phyloP scores from a whole-genome alignment of 1,140 invertebrate genomes.

The Brachionus rubens region DNA sequence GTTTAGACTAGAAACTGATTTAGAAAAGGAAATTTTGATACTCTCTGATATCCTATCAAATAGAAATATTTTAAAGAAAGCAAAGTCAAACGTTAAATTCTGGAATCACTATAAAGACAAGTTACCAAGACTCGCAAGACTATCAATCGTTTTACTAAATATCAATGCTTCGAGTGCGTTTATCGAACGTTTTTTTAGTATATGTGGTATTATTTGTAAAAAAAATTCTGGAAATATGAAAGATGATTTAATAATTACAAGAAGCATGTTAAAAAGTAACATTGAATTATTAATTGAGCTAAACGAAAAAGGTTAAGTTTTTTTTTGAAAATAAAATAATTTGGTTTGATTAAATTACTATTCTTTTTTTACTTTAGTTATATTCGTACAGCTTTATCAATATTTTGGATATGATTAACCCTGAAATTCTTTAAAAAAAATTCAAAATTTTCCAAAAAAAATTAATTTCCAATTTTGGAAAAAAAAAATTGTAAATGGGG shows the following conservation, averaged over 20 bases:
- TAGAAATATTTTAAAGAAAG: neutral
- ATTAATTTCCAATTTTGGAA: too few relatives aligned
- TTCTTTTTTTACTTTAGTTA: too few relatives aligned
- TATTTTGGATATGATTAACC: too few relatives aligned
- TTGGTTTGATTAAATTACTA: too few relatives aligned
- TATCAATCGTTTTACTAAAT: neutral
- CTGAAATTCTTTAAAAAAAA: too few relatives aligned
- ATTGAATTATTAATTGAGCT: neutral
- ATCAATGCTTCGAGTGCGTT: constrained; percentile 10
- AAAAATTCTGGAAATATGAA: constrained; percentile 22
- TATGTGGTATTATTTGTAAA: constrained; percentile 24
- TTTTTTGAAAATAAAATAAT: too few relatives aligned
- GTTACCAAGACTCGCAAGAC: neutral
- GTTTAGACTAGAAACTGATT: neutral
- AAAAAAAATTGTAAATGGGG: too few relatives aligned
- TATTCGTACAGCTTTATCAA: too few relatives aligned
- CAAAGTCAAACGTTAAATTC: neutral
- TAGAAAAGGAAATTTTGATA: neutral
- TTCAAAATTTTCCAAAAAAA: too few relatives aligned
- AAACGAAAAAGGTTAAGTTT: too few relatives aligned
- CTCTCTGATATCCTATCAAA: neutral
- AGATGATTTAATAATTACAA: constrained; percentile 17
- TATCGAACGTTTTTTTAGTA: constrained; percentile 2
- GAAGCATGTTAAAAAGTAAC: neutral
- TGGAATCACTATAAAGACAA: neutral